Conservation (phyloP, 2,113 vertebrate species). For the Petrocephalus microphthalmus region DNA sequence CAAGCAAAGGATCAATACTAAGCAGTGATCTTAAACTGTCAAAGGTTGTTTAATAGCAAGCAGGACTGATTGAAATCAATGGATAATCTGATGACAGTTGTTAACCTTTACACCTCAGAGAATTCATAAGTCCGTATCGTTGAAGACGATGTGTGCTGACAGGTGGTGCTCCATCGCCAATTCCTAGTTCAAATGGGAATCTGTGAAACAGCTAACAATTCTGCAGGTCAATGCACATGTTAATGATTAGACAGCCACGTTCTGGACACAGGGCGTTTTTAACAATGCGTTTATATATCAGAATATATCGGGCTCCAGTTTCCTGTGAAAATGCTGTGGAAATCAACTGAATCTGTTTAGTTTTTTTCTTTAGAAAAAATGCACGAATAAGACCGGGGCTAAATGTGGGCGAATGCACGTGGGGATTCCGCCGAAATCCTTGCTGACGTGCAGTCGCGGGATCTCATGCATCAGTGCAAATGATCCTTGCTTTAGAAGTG, state of each 20-base stretch:
- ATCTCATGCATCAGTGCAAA: neutral
- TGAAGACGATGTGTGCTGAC: slow-evolving; percentile 34
- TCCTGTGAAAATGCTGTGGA: neutral
- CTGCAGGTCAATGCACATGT: slow-evolving; percentile 45
- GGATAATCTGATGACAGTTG: slow-evolving; percentile 69
- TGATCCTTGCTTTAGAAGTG: neutral
- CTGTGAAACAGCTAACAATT: slow-evolving; percentile 41
- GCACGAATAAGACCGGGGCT: neutral
- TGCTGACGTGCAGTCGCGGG: neutral
- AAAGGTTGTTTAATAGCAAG: slow-evolving; percentile 65
- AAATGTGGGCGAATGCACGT: neutral
- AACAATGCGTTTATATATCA: slow-evolving; percentile 7
- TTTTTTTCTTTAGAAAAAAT: neutral
- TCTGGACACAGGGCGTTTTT: slow-evolving; percentile 29
- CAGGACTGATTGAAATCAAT: slow-evolving; percentile 72
- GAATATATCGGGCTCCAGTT: neutral
- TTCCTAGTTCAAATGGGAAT: slow-evolving; percentile 46
- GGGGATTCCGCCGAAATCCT: neutral
- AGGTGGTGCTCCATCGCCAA: slow-evolving; percentile 53
- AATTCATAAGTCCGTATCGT: slow-evolving; percentile 56
- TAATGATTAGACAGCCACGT: slow-evolving; percentile 39
- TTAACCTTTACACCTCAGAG: slow-evolving; percentile 56
- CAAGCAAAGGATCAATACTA: slow-evolving; percentile 59
- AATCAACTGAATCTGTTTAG: neutral
- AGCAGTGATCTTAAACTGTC: slow-evolving; percentile 61